Conservation (phyloP, 92 coral and sea anemone genomes). For the Palythoa grandiflora region DNA sequence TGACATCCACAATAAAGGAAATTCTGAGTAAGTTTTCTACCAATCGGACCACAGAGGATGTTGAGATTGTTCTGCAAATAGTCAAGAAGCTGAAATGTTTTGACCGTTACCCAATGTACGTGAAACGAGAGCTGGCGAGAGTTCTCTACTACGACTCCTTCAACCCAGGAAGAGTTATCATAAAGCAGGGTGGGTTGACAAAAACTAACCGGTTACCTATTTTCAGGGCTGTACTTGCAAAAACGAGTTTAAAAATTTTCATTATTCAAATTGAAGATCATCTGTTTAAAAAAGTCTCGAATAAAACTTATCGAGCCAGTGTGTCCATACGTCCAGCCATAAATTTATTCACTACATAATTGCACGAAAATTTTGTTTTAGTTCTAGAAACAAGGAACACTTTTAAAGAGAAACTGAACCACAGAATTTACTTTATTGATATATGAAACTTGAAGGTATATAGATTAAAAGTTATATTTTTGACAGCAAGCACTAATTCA, state of each 20-base stretch:
- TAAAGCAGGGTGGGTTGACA: slow-evolving; percentile 83
- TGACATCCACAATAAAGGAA: slow-evolving; percentile 69
- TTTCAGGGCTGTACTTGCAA: neutral
- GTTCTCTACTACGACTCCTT: slow-evolving; percentile 84
- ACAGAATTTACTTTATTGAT: no score
- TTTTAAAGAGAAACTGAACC: no score
- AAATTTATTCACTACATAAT: neutral
- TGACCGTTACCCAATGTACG: slow-evolving; percentile 85
- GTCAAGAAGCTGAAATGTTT: slow-evolving; percentile 92
- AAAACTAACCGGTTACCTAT: neutral
- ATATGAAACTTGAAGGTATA: no score
- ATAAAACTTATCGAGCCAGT: no score
- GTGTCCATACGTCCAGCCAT: no score
- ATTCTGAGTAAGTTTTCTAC: slow-evolving; percentile 75
- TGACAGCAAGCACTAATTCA: no score
- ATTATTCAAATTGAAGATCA: no score
- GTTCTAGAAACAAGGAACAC: no score
- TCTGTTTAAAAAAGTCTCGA: no score
- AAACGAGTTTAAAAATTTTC: neutral
- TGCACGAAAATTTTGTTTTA: no score
- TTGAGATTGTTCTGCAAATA: slow-evolving; percentile 79
- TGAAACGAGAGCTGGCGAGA: slow-evolving; percentile 89
- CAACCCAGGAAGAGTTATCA: slow-evolving; percentile 79
- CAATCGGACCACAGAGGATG: slow-evolving; percentile 83
- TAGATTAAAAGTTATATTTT: no score